Evolutionary conservation across 2,113 vertebrate genomes (phyloP).

Genomic region (Myiagra hebetior): DNA sequence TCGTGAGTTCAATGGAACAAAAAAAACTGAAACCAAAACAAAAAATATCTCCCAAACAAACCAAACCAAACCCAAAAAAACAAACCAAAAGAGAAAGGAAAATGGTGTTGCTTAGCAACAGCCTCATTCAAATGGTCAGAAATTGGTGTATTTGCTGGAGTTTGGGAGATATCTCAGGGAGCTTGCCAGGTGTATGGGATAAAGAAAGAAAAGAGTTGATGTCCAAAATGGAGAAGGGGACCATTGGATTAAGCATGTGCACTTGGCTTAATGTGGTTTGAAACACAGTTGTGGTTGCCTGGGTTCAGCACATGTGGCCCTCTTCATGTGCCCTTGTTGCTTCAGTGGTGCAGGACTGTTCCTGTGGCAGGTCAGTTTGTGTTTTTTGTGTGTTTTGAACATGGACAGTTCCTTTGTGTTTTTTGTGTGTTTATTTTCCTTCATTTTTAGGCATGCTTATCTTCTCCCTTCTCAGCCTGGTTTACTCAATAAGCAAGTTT

Average conservation of each 20-base stretch:
- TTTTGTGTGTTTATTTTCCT: neutral
- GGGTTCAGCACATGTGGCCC: neutral
- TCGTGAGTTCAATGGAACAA: neutral
- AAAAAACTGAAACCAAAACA: neutral
- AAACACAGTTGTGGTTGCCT: neutral
- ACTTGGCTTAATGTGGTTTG: neutral
- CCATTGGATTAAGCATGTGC: neutral
- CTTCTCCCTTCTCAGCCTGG: neutral
- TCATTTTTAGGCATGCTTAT: neutral
- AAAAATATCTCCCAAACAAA: neutral
- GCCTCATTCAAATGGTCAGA: constrained; percentile 44
- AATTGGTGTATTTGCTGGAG: constrained; percentile 51
- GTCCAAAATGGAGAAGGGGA: neutral
- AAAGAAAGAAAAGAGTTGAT: neutral
- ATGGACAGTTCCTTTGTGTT: neutral
- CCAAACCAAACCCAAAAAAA: neutral
- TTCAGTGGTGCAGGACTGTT: neutral
- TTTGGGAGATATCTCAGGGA: constrained; percentile 27
- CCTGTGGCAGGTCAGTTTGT: neutral
- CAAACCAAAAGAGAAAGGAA: neutral
- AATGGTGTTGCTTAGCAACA: constrained; percentile 68
- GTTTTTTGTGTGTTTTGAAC: neutral
- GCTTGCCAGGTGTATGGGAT: neutral
- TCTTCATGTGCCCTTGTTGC: neutral
- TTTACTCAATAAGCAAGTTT: neutral